phyloP scores from a whole-genome alignment of 2,888 invertebrate genomes.

The Drosophila neoperkinsi region DNA sequence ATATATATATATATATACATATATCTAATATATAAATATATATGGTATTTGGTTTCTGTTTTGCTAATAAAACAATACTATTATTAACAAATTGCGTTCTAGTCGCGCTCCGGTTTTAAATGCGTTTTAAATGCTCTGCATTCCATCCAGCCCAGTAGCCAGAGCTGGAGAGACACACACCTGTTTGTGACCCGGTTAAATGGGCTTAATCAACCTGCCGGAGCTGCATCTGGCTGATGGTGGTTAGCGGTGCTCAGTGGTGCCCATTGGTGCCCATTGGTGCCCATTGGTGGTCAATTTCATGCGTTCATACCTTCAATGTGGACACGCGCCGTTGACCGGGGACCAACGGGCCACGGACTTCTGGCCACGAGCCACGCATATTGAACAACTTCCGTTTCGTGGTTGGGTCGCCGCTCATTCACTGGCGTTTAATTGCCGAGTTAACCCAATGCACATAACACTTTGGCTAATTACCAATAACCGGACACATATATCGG shows the following conservation, averaged over 20 bases:
- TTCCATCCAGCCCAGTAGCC: not conserved
- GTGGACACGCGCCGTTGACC: constrained; percentile 50
- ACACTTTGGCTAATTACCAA: constrained; percentile 70
- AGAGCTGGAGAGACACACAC: constrained; percentile 22
- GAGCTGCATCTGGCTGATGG: constrained; percentile 11
- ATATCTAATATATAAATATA: constrained; percentile 10
- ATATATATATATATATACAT: not conserved
- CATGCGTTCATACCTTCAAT: constrained; percentile 68
- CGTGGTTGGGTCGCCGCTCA: constrained; percentile 22
- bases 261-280: constrained; percentile 3
- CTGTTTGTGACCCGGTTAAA: constrained; percentile 37
- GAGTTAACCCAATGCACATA: constrained; percentile 71
- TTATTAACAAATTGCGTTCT: constrained; percentile 45
- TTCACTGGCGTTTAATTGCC: constrained; percentile 60
- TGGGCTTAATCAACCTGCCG: constrained; percentile 42
- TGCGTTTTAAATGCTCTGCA: constrained; percentile 12
- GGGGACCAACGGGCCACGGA: constrained; percentile 23
- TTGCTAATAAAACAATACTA: constrained; percentile 9
- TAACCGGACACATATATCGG: constrained; percentile 26
- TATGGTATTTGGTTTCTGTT: constrained; percentile 1
- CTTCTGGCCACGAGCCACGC: constrained; percentile 53
- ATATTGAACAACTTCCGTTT: constrained; percentile 75
- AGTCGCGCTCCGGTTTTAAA: constrained; percentile 32
- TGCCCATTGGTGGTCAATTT: constrained; percentile 63
- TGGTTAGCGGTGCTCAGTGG: constrained; percentile 15